Conservation (phyloP, 2,113 vertebrate species). For the Nicator chloris region DNA sequence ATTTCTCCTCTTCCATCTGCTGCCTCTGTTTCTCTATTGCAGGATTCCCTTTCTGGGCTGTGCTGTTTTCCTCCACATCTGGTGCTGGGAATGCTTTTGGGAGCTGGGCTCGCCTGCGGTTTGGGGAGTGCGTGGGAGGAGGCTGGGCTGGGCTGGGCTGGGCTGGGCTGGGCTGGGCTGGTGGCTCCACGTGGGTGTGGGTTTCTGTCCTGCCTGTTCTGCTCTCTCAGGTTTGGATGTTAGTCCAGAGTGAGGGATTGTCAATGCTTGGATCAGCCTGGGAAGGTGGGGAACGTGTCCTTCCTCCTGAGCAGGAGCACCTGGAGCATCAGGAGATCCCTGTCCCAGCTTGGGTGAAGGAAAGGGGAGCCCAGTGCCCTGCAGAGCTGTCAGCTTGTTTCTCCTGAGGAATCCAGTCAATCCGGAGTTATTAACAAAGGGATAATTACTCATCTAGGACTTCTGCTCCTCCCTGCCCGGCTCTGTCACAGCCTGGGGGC, state of each 20-base stretch:
- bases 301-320: neutral
- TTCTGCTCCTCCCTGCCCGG: neutral
- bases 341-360: neutral
- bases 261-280: neutral
- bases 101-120: rapidly evolving
- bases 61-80: neutral
- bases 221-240: neutral
- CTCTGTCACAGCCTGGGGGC: neutral
- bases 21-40: neutral
- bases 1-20: neutral
- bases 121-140: neutral
- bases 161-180: neutral
- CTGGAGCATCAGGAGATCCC: neutral
- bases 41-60: neutral
- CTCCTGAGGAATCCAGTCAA: neutral
- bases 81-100: neutral
- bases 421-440: neutral
- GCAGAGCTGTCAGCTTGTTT: neutral
- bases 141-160: neutral
- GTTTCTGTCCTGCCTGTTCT: neutral
- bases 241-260: rapidly evolving
- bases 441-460: neutral
- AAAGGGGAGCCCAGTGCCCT: rapidly evolving
- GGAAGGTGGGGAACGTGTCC: neutral
- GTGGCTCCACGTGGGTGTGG: neutral